Conservation (phyloP, 2,888 invertebrate species). For the Perdita meconis region DNA sequence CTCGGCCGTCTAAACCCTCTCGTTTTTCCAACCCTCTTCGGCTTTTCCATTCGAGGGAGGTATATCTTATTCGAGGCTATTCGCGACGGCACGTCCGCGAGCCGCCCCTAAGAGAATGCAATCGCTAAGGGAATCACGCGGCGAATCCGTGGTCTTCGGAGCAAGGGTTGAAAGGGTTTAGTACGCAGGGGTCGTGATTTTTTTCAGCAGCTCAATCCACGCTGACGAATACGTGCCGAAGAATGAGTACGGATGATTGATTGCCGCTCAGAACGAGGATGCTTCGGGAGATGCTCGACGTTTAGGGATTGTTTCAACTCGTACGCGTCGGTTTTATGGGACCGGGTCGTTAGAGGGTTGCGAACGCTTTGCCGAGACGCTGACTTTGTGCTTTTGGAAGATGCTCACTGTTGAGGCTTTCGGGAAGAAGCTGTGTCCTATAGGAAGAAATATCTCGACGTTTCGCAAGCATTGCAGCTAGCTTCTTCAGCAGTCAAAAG, state of each 20-base stretch:
- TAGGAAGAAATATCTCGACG: no score
- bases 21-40: conserved; percentile 10
- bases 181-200: conserved; percentile 62
- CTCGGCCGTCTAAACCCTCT: conserved; percentile 31
- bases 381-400: background rate
- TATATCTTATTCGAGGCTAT: conserved; percentile 69
- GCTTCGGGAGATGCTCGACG: conserved; percentile 17
- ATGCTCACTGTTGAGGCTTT: no score
- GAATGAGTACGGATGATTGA: conserved; percentile 47
- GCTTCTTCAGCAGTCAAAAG: no score
- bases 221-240: conserved; percentile 57
- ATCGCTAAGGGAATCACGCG: conserved; percentile 45
- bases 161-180: conserved; percentile 31
- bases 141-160: conserved; percentile 27
- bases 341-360: conserved; percentile 34
- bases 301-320: conserved; percentile 36
- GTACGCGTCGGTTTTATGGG: conserved; percentile 4
- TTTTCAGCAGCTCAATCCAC: conserved; percentile 58
- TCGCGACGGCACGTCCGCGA: conserved; percentile 46
- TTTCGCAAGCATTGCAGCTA: no score
- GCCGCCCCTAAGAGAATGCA: conserved; percentile 53
- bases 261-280: conserved; percentile 8
- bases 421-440: no score
- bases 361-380: conserved; percentile 17
- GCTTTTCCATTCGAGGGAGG: conserved; percentile 32